Conservation (phyloP, 2,797 vertebrate species). For the Discoglossus pictus region DNA sequence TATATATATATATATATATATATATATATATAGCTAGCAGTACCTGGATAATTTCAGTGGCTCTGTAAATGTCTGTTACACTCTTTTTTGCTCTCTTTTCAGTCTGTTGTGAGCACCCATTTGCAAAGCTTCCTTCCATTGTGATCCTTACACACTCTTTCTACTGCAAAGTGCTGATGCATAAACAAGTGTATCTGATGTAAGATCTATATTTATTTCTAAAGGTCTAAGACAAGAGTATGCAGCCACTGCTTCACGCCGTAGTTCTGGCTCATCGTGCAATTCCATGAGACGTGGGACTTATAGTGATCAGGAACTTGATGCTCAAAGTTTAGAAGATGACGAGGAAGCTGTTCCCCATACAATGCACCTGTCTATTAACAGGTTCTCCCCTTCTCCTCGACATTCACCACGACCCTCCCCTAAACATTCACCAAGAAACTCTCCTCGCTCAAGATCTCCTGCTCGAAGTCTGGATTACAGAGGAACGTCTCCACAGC, state of each 20-base stretch:
- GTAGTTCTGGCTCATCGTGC: slow-evolving; percentile 96
- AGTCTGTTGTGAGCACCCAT: no score
- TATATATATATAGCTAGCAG: no score
- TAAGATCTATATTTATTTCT: slow-evolving; percentile 44
- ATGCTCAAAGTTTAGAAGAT: slow-evolving; percentile 94
- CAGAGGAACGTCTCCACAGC: slow-evolving; percentile 87
- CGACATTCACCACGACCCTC: slow-evolving; percentile 89
- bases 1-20: no score
- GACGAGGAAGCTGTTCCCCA: slow-evolving; percentile 88
- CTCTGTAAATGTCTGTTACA: no score
- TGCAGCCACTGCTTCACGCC: slow-evolving; percentile 89
- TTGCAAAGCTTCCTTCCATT: no score
- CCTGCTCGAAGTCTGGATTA: slow-evolving; percentile 91
- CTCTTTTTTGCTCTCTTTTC: no score
- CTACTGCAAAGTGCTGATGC: not conserved
- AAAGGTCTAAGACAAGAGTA: slow-evolving; percentile 95
- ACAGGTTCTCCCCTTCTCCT: slow-evolving; percentile 92
- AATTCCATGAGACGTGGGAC: slow-evolving; percentile 91
- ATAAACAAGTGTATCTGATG: not conserved
- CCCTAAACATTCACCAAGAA: slow-evolving; percentile 86
- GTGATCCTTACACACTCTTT: no score
- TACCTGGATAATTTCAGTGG: no score
- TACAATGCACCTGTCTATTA: slow-evolving; percentile 83
- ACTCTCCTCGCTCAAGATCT: slow-evolving; percentile 95
- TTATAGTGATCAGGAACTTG: slow-evolving; percentile 95